These are phyloP conservation scores for Proterorhinus semilunaris DNA, from an alignment of 2,113 vertebrate genomes.

Conservation along the genomic window DNA sequence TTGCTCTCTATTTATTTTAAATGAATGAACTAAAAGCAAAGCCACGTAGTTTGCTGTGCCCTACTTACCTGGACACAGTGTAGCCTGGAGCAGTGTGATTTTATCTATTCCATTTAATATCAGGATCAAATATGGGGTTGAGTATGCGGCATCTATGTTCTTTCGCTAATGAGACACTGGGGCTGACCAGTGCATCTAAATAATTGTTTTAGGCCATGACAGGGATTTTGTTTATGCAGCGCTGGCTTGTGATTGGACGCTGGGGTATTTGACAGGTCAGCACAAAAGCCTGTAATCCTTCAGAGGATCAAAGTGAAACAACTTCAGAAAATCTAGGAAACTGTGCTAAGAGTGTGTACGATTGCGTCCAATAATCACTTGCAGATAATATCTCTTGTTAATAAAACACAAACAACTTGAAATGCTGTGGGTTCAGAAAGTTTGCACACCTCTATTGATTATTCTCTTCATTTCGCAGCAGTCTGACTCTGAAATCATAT, in stretches of 20 bases:
- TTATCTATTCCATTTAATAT: conserved; percentile 53
- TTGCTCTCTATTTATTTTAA: no score
- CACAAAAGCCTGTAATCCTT: conserved; percentile 76
- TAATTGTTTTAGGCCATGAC: conserved; percentile 77
- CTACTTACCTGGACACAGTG: conserved; percentile 44
- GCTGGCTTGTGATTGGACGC: conserved; percentile 38
- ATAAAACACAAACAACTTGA: no score
- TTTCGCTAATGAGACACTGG: conserved; percentile 71
- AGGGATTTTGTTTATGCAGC: conserved; percentile 63
- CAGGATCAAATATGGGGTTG: conserved; percentile 58
- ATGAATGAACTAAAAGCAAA: not conserved
- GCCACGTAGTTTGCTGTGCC: conserved; percentile 22
- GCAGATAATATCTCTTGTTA: not conserved
- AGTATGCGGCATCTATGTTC: conserved; percentile 58
- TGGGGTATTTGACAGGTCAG: conserved; percentile 52
- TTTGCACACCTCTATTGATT: no score
- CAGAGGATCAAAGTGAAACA: conserved; percentile 77
- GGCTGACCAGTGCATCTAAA: conserved; percentile 73
- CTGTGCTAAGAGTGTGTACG: no score
- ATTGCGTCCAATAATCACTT: not conserved
- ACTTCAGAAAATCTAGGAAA: conserved; percentile 35
- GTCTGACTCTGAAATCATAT: no score
- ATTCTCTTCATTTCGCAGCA: no score
- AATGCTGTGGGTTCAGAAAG: no score
- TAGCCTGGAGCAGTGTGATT: conserved; percentile 53